Conservation (phyloP, 92 coral and sea anemone genomes). For the Micromussa lordhowensis region DNA sequence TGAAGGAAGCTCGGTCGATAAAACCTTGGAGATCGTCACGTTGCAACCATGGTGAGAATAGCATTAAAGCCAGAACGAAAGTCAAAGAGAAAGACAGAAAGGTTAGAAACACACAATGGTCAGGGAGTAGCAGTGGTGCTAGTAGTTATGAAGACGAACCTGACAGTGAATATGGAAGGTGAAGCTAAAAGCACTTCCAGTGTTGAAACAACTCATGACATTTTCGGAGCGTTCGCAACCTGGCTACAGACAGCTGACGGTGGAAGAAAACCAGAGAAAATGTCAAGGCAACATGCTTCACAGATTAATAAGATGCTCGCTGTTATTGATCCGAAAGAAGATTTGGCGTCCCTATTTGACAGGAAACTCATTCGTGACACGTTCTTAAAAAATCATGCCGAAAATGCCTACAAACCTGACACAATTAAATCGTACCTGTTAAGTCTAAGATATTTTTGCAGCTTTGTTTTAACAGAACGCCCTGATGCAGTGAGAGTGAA, state of each 20-base stretch:
- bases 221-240: not conserved
- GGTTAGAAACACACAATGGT: not conserved
- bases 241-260: conserved; percentile 58
- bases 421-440: conserved; percentile 57
- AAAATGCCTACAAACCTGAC: conserved; percentile 40
- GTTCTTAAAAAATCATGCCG: not conserved
- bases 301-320: conserved; percentile 17
- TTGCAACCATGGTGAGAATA: not conserved
- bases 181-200: not conserved
- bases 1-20: not conserved
- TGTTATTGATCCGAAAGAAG: conserved; percentile 7
- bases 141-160: not conserved
- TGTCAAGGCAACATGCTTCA: conserved; percentile 44
- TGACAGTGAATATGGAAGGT: not conserved
- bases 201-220: not conserved
- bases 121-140: not conserved
- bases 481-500: conserved; percentile 50
- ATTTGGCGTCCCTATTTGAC: not conserved
- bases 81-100: not conserved
- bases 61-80: not conserved
- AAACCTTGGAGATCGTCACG: not conserved
- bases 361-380: not conserved
- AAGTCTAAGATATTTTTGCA: conserved; percentile 12
- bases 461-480: conserved; percentile 48
- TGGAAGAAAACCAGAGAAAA: conserved; percentile 30